Percentiles rank a stretch among this genome's conserved stretches.
phyloP scores from a whole-genome alignment of 2,113 vertebrate species.

The Nicator chloris region DNA sequence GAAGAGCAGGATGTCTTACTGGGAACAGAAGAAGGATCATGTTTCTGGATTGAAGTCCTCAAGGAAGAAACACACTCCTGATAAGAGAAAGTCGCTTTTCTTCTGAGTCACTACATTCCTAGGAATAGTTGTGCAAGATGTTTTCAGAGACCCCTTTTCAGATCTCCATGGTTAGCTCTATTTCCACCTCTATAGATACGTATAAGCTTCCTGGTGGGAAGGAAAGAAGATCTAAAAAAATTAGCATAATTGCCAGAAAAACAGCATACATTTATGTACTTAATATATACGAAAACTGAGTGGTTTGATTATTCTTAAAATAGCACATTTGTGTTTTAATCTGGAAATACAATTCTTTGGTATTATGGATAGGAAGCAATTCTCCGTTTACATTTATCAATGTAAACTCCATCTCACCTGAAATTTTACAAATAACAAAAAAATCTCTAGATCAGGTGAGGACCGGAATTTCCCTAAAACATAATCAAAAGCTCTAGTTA shows the following conservation, averaged over 20 bases:
- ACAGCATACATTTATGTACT: background rate
- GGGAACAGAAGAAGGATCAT: background rate
- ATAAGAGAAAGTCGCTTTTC: conserved; percentile 13
- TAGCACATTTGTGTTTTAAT: background rate
- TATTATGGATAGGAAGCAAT: background rate
- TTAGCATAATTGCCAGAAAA: background rate
- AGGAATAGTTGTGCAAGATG: background rate
- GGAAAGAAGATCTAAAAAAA: background rate
- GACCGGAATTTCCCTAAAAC: background rate
- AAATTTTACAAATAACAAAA: background rate
- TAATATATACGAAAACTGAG: background rate
- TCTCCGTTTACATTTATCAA: too few species aligned
- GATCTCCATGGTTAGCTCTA: background rate
- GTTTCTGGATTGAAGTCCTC: conserved; percentile 16
- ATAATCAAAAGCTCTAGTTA: background rate
- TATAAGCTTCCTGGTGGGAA: too few species aligned
- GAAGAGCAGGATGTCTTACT: background rate
- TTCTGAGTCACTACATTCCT: conserved; percentile 59
- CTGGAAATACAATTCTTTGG: background rate
- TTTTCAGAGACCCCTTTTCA: conserved; percentile 10
- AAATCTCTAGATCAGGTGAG: background rate
- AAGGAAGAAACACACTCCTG: conserved; percentile 14
- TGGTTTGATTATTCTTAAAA: background rate
- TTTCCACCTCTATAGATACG: background rate
- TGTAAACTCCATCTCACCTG: background rate